phyloP scores from a whole-genome alignment of 2,797 vertebrate genomes.

The Gallinago nigripennis region DNA sequence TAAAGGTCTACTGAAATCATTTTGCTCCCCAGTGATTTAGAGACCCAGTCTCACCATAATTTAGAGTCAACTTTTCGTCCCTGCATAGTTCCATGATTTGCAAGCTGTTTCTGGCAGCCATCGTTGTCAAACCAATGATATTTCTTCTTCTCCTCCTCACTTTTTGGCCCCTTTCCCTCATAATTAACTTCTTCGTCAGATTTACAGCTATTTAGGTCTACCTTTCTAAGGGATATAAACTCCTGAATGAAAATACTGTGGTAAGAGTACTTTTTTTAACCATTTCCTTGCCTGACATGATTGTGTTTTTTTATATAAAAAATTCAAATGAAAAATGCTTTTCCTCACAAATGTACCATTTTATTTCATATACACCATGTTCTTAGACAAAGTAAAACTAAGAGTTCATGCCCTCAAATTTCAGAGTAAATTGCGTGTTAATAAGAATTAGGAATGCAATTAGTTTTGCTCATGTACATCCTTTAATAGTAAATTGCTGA shows the following conservation, averaged over 20 bases:
- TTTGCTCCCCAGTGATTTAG: slow-evolving; percentile 75
- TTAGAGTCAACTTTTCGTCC: slow-evolving; percentile 73
- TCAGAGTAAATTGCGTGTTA: neutral
- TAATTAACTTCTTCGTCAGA: slow-evolving; percentile 74
- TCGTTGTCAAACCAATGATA: slow-evolving; percentile 62
- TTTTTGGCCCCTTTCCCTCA: slow-evolving; percentile 69
- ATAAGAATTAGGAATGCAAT: neutral
- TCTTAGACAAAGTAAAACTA: neutral
- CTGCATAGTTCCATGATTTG: slow-evolving; percentile 71
- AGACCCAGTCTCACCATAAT: slow-evolving; percentile 70
- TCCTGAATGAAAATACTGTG: slow-evolving; percentile 59
- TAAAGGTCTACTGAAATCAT: slow-evolving; percentile 71
- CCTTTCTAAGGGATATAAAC: slow-evolving; percentile 63
- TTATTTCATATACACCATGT: neutral
- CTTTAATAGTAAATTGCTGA: neutral
- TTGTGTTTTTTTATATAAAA: neutral
- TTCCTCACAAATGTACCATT: neutral
- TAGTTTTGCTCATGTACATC: neutral
- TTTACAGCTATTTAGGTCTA: slow-evolving; percentile 72
- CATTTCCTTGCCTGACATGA: neutral
- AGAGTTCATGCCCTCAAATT: neutral
- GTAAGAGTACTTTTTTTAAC: neutral
- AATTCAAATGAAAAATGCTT: neutral
- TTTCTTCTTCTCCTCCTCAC: slow-evolving; percentile 64
- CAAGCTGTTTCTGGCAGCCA: slow-evolving; percentile 74